These are phyloP conservation scores for Heliconius aoede DNA, from an alignment of 2,888 invertebrate genomes.

Conservation along the genomic window DNA sequence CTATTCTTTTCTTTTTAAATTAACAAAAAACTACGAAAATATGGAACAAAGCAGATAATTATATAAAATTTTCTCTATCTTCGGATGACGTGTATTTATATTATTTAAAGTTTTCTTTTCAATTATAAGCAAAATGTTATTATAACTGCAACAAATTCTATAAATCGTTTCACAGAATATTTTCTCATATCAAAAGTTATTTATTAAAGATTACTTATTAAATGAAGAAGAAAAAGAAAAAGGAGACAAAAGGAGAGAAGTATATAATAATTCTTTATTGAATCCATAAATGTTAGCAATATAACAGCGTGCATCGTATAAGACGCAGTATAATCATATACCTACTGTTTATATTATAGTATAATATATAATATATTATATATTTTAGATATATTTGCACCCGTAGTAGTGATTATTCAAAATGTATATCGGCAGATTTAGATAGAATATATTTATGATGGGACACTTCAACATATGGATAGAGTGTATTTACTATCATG, in stretches of 20 bases:
- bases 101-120: neutral
- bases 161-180: constrained; percentile 18
- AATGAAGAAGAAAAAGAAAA: neutral
- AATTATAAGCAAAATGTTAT: neutral
- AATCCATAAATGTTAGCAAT: constrained; percentile 43
- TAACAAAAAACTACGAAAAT: too few species aligned
- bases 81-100: too few species aligned
- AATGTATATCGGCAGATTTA: constrained; percentile 81
- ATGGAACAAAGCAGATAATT: neutral
- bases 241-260: too few species aligned
- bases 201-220: constrained; percentile 2
- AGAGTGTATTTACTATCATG: constrained; percentile 48
- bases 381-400: constrained; percentile 84
- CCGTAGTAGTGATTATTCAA: constrained; percentile 80
- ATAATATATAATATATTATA: constrained; percentile 62
- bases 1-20: too few species aligned
- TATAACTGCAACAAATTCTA: neutral
- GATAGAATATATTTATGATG: constrained; percentile 69
- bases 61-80: too few species aligned
- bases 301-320: constrained; percentile 75
- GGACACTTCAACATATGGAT: constrained; percentile 56
- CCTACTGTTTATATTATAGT: constrained; percentile 66
- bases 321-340: constrained; percentile 76
- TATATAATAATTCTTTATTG: neutral
- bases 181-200: constrained; percentile 20